Base-by-base conservation (phyloP, 2,797 vertebrate species). In the Pterois miles region DNA sequence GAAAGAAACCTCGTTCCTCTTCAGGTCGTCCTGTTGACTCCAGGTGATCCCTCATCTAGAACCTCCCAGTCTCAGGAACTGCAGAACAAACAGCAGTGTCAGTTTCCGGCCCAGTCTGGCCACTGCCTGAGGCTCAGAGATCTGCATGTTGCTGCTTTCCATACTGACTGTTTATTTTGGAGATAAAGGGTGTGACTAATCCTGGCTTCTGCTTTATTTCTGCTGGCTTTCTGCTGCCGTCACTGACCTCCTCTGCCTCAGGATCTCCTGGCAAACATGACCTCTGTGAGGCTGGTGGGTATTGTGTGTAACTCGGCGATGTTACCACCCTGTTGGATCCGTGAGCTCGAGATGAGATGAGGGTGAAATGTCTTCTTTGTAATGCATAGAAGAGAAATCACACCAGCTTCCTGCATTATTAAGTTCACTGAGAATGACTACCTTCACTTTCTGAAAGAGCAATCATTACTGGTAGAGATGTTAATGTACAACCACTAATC, bases 231-330 rank as follows among this genome's bases (percentile, higher is more conserved):
- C 58, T 70, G 70, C 22, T 71, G 62, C 20, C 74, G 52, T 72
- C 38, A 73, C 88, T 93, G 87, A 92, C 76, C 71, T 84, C 52
- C 38, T 68, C 60, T 60, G 86, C 71, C 50, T 86, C 90, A 93
- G 94, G 94, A 92, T 93, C 93, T 81, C 90, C 93, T 25, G 91
- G 92, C 62, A 93, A 92, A 85, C 91, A 90, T 58, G 88, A 91
- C 84, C 85, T 92, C 71, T 92, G 84, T 87, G 87, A 87, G 66
- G 81, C 76, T 36, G 92, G 91, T 94, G 93, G 87, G 93, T 95
- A 91, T 52, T 16, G 34, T 18, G 11, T 56, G 53, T 53, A n/a
- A 50, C 46, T 50, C 46, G n/a, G 46, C 9, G 46, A 16, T 34
- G n/a, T 12, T 31, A 31, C 46, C n/a, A 12, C 18, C 4, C 20